Evolutionary conservation across 2,113 vertebrate genomes (phyloP).

Genomic region (Colistium nudipinnis): DNA sequence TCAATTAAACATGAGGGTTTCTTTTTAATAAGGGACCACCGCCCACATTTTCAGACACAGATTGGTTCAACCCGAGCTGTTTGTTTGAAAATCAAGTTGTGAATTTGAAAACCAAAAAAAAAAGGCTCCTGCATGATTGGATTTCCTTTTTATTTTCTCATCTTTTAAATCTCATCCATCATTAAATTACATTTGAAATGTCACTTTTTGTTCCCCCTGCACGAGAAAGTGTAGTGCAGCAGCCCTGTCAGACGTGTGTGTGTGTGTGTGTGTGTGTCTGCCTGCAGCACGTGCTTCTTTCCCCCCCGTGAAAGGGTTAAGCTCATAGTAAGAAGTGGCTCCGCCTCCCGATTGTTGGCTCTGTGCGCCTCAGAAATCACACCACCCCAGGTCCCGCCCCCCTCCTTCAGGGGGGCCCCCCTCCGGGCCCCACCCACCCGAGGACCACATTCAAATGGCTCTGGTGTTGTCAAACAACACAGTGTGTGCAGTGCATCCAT

Average conservation of each 20-base stretch:
- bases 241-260: background rate
- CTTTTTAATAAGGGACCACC: too few species aligned
- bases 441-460: slow-evolving; percentile 77
- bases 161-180: too few species aligned
- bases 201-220: too few species aligned
- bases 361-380: slow-evolving; percentile 76
- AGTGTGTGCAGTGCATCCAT: slow-evolving; percentile 46
- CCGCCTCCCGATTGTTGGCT: slow-evolving; percentile 67
- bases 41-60: too few species aligned
- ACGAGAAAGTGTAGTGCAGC: too few species aligned
- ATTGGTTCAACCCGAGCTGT: too few species aligned
- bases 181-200: too few species aligned
- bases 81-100: too few species aligned
- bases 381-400: slow-evolving; percentile 75
- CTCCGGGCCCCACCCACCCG: slow-evolving; percentile 66
- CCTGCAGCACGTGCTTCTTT: background rate
- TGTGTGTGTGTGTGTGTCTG: background rate
- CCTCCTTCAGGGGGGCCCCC: slow-evolving; percentile 28
- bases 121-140: too few species aligned
- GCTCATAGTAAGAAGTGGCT: slow-evolving; percentile 50
- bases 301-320: slow-evolving; percentile 61
- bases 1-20: too few species aligned
- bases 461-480: slow-evolving; percentile 71
- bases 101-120: too few species aligned
- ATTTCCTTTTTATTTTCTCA: too few species aligned